Base-by-base conservation (phyloP, 1,140 invertebrate genomes). In the Luehdorfia chinensis region DNA sequence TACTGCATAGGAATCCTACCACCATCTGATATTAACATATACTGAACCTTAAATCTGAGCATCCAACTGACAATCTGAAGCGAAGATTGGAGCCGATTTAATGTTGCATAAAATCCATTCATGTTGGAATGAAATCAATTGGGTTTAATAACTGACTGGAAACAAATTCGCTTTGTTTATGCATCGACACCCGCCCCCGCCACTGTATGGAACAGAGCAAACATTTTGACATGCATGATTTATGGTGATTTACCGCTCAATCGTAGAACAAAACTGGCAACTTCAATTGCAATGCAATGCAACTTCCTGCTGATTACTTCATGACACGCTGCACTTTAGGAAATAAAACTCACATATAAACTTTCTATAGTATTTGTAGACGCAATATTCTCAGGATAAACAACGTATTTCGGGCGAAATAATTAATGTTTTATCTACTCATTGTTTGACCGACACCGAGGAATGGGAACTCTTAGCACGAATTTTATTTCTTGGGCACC, bases 151-250 rank as follows among this genome's bases (percentile, higher is more conserved):
- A 56, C 52, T 47, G 50, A 53, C 47, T 52, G 45, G 12, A 52
- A 30, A 14, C 41, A 50, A 54, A 55, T 52, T 45, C 19, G 47
- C 28, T n/a, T 31, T 31, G 28, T 31, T 55, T 55, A 43, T 41
- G 27, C 39, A 46, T 37, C 44, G 36, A 31, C 50, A 16, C 37
- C 36, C 47, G 49, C 41, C 31, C 33, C 39, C 36, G 54, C 55
- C 25, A 41, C 16, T 27, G n/a, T n/a, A 55, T 58, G 67, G 61
- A 59, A 51, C 45, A 33, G 55, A 39, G 56, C 51, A 58, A 73
- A 68, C 64, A 57, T 75, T 71, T 68, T 60, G 67, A 68, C 65
- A 57, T 31, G 55, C 45, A 23, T 59, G 61, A 67, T 72, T 66
- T 66, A 68, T 57, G 51, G 30, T 65, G 55, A 70, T 68, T 67